phyloP scores from a whole-genome alignment of 2,113 vertebrate genomes.

The Desmodus rotundus region DNA sequence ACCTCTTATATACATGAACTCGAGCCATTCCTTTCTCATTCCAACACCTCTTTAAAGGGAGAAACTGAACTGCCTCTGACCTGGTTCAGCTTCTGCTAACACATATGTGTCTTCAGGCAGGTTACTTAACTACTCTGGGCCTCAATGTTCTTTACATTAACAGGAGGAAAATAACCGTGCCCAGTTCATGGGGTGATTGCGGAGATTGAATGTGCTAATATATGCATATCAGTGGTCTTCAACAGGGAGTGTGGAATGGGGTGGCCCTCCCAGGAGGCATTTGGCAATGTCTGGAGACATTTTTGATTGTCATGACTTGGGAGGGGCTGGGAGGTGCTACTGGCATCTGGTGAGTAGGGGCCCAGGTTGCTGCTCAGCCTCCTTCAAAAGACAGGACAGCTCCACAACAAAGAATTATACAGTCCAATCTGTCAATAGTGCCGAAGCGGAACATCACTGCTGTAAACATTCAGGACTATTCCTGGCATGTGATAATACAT shows the following conservation, averaged over 20 bases:
- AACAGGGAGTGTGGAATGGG: background rate
- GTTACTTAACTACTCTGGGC: background rate
- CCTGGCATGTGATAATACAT: background rate
- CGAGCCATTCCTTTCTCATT: background rate
- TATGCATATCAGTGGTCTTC: background rate
- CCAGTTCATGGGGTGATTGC: background rate
- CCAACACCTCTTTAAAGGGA: background rate
- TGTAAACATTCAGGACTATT: background rate
- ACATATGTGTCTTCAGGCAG: background rate
- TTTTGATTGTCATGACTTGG: background rate
- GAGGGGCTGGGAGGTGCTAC: rapidly evolving
- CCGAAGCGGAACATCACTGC: background rate
- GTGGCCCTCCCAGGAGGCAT: background rate
- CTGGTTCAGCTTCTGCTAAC: background rate
- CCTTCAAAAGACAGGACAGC: background rate
- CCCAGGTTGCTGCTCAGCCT: background rate
- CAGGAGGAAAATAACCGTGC: background rate
- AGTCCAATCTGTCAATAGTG: background rate
- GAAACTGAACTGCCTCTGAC: background rate
- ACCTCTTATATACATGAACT: background rate
- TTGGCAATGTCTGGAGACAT: background rate
- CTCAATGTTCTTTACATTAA: background rate
- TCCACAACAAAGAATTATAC: background rate
- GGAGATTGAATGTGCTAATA: background rate
- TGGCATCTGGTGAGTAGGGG: background rate